Evolutionary conservation across 2,113 vertebrate species (phyloP).

Genomic region (Anas platyrhynchos): DNA sequence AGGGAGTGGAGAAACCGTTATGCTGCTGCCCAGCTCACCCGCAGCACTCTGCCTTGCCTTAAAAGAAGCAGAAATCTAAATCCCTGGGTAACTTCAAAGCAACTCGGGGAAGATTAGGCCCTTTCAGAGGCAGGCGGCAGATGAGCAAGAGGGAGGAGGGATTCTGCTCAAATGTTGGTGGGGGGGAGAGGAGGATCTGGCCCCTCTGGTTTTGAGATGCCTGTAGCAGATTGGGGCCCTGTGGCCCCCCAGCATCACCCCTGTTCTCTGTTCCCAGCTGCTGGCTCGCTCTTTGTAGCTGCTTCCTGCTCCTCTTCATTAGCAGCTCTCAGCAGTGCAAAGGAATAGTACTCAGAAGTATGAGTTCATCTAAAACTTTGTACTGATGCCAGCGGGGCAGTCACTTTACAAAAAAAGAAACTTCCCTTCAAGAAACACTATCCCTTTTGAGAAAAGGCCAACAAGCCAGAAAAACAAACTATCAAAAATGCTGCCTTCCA

Average conservation of each 20-base stretch:
- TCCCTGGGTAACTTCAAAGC: constrained; percentile 63
- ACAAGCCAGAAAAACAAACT: constrained; percentile 64
- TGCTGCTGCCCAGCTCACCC: neutral
- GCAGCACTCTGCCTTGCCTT: constrained; percentile 36
- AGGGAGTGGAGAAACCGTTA: neutral
- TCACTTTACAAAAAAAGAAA: constrained; percentile 61
- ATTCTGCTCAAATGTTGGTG: neutral
- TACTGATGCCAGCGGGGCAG: constrained; percentile 49
- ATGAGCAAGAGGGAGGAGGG: neutral
- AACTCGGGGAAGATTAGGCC: neutral
- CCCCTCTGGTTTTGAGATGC: neutral
- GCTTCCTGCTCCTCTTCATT: constrained; percentile 53
- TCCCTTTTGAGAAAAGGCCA: constrained; percentile 68
- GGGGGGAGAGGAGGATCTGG: neutral
- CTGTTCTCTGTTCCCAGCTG: neutral
- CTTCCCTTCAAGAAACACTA: constrained; percentile 69
- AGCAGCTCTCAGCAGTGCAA: constrained; percentile 46
- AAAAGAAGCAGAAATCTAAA: constrained; percentile 64
- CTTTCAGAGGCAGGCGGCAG: neutral
- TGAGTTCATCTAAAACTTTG: constrained; percentile 75
- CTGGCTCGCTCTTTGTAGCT: neutral
- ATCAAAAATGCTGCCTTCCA: constrained; percentile 47
- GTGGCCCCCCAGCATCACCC: neutral
- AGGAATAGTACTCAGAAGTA: constrained; percentile 17
- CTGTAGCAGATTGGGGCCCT: neutral